These are phyloP conservation scores for Oxycera nigricornis DNA, from an alignment of 2,888 invertebrate genomes.

Conservation along the genomic window DNA sequence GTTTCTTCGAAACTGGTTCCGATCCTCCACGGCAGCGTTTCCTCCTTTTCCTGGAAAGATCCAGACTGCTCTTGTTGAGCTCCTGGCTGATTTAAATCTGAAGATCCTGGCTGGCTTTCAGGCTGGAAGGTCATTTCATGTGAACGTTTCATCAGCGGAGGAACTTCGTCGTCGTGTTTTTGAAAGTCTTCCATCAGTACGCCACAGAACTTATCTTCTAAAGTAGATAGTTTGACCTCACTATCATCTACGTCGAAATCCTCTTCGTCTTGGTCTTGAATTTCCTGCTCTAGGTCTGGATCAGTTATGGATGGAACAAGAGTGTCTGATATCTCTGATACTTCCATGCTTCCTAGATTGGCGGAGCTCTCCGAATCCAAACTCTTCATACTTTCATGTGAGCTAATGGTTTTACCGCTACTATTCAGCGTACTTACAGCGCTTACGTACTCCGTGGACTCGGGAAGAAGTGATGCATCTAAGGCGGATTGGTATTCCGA, in stretches of 20 bases:
- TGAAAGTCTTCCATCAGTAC: conserved; percentile 68
- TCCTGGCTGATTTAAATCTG: background rate
- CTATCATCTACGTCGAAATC: conserved; percentile 48
- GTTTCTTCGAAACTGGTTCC: conserved; percentile 61
- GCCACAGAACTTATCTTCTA: conserved; percentile 65
- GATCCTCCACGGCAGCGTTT: background rate
- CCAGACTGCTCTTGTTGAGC: background rate
- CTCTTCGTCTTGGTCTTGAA: conserved; percentile 54
- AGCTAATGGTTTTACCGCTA: conserved; percentile 67
- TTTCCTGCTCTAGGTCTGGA: conserved; percentile 63
- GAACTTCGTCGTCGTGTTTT: conserved; percentile 65
- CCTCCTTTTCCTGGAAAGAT: conserved; percentile 52
- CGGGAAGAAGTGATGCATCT: conserved; percentile 76
- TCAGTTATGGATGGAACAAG: conserved; percentile 89
- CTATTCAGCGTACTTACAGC: conserved; percentile 78
- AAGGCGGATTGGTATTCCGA: conserved; percentile 90
- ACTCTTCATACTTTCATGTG: conserved; percentile 88
- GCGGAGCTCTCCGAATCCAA: conserved; percentile 89
- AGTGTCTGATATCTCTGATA: conserved; percentile 92
- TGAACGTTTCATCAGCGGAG: conserved; percentile 83
- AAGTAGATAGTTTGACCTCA: conserved; percentile 52
- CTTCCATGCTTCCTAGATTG: conserved; percentile 86
- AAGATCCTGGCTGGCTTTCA: conserved; percentile 55
- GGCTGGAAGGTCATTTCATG: conserved; percentile 90
- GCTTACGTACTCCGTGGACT: conserved; percentile 85